phyloP scores from a whole-genome alignment of 2,888 invertebrate genomes.

The Parascotia fuliginaria region DNA sequence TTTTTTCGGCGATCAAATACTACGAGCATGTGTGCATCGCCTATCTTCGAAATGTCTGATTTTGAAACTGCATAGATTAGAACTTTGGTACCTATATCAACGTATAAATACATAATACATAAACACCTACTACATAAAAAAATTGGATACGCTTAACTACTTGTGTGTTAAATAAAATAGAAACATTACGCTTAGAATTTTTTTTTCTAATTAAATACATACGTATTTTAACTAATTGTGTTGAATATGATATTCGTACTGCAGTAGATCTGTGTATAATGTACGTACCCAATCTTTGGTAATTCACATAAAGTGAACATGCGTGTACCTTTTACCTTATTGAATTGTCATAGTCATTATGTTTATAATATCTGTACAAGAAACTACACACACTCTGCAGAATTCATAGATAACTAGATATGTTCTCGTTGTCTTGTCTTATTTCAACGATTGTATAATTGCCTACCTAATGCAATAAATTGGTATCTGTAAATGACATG shows the following conservation, averaged over 20 bases:
- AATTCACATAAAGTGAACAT: constrained; percentile 61
- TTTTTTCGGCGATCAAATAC: constrained; percentile 65
- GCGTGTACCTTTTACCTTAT: constrained; percentile 57
- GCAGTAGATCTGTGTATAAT: constrained; percentile 82
- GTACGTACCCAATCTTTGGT: constrained; percentile 73
- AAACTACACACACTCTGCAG: constrained; percentile 42
- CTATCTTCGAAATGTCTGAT: constrained; percentile 69
- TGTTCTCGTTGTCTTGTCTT: constrained; percentile 60
- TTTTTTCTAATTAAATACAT: constrained; percentile 72
- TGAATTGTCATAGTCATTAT: constrained; percentile 48
- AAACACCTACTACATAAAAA: constrained; percentile 55
- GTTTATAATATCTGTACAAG: constrained; percentile 43
- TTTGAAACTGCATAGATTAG: constrained; percentile 52
- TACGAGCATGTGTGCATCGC: constrained; percentile 54
- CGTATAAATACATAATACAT: constrained; percentile 52
- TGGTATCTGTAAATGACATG: constrained; percentile 28
- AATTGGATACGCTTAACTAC: constrained; percentile 79
- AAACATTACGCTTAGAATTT: constrained; percentile 82
- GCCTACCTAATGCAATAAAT: constrained; percentile 44
- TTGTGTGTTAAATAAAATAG: constrained; percentile 79
- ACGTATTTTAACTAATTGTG: constrained; percentile 80
- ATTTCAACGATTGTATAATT: constrained; percentile 52
- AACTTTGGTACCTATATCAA: constrained; percentile 48
- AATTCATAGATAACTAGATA: constrained; percentile 65
- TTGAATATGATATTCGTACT: constrained; percentile 79